Conservation (phyloP, 2,797 vertebrate species). For the Buceros bicornis region DNA sequence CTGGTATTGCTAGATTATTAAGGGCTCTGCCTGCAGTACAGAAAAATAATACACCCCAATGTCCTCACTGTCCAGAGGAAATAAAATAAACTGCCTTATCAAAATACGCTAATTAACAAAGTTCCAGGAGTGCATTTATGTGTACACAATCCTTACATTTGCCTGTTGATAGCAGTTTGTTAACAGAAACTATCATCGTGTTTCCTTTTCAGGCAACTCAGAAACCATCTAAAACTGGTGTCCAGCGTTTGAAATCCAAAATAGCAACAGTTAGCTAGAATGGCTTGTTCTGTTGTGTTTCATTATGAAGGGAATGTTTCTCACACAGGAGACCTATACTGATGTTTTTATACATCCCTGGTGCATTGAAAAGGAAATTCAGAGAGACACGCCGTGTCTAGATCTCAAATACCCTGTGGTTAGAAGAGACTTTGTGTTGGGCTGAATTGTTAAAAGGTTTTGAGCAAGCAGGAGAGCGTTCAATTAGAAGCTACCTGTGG, state of each 20-base stretch:
- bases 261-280: not conserved
- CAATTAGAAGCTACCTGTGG: slow-evolving; percentile 40
- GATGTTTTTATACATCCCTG: not conserved
- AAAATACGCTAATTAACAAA: not conserved
- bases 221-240: not conserved
- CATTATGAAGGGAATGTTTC: not conserved
- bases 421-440: slow-evolving; percentile 3
- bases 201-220: not conserved
- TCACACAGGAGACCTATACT: not conserved
- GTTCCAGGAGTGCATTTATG: not conserved
- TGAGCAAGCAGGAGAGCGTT: slow-evolving; percentile 1
- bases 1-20: not conserved
- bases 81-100: not conserved
- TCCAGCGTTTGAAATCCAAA: not conserved
- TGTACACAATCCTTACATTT: not conserved
- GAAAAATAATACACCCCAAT: not conserved
- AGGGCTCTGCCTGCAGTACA: not conserved
- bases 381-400: not conserved
- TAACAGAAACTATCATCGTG: not conserved
- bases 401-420: not conserved
- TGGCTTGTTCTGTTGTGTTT: not conserved
- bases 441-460: not conserved
- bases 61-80: not conserved
- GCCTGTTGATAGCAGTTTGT: not conserved
- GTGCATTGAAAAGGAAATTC: not conserved